Conservation (phyloP, 2,113 vertebrate genomes). For the Parotia lawesii region DNA sequence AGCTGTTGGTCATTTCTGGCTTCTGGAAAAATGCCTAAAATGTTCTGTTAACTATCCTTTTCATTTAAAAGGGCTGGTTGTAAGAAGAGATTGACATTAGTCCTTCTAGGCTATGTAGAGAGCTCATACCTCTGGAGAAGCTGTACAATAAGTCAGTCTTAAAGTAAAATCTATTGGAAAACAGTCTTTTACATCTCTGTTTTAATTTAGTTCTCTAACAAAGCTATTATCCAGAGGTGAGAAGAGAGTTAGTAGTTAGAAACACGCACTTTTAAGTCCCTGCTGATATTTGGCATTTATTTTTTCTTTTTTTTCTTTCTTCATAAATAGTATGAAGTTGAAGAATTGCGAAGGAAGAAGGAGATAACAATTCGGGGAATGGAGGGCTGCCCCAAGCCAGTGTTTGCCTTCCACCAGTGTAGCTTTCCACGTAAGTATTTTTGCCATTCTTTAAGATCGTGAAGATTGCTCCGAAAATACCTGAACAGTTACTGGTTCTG, state of each 20-base stretch:
- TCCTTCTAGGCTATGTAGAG: neutral
- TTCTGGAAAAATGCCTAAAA: neutral
- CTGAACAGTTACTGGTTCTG: neutral
- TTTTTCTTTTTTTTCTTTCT: neutral
- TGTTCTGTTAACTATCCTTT: neutral
- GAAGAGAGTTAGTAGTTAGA: neutral
- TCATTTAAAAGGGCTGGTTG: neutral
- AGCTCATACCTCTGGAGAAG: neutral
- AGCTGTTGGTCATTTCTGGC: neutral
- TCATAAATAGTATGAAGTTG: slow-evolving; percentile 83
- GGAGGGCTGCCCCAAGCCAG: slow-evolving; percentile 87
- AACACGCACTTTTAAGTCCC: accelerated
- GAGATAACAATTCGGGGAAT: slow-evolving; percentile 91
- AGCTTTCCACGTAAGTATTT: slow-evolving; percentile 91
- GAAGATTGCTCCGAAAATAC: neutral
- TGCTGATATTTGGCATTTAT: neutral
- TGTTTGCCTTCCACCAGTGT: slow-evolving; percentile 89
- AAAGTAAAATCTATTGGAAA: neutral
- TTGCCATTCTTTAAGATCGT: neutral
- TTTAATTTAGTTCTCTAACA: neutral
- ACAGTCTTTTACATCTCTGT: neutral
- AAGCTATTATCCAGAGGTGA: neutral
- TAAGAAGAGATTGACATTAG: neutral
- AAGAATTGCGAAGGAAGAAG: slow-evolving; percentile 88
- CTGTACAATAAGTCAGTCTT: neutral